phyloP scores from a whole-genome alignment of 2,113 vertebrate genomes.

The Prietella phreatophila region DNA sequence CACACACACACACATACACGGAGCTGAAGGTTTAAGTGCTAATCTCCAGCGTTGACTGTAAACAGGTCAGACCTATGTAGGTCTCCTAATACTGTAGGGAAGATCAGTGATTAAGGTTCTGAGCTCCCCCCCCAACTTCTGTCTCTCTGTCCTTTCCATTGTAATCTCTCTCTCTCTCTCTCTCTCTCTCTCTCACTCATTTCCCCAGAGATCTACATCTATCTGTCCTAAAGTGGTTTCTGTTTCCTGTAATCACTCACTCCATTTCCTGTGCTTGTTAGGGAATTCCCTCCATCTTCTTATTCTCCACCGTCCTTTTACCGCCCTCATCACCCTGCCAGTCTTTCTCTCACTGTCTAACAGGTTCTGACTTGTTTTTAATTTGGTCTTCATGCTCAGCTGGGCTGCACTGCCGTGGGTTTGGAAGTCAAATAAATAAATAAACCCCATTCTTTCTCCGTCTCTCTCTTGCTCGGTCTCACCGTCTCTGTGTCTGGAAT shows the following conservation, averaged over 20 bases:
- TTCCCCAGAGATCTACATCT: conserved; percentile 60
- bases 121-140: neutral
- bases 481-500: conserved; percentile 62
- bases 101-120: neutral
- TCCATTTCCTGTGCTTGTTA: conserved; percentile 11
- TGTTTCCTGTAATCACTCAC: conserved; percentile 23
- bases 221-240: conserved; percentile 7
- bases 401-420: neutral
- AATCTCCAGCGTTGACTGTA: neutral
- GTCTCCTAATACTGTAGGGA: neutral
- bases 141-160: conserved; percentile 9
- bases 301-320: neutral
- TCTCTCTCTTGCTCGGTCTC: neutral
- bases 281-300: conserved; percentile 9
- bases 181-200: neutral
- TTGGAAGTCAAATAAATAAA: neutral
- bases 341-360: neutral
- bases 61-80: conserved; percentile 3
- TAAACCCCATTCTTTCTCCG: neutral
- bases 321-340: neutral
- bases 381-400: neutral
- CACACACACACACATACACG: neutral
- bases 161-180: conserved; percentile 22
- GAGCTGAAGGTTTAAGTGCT: neutral
- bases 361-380: neutral